phyloP scores from a whole-genome alignment of 2,113 vertebrate genomes.

The Oxygymnocypris stewartii region DNA sequence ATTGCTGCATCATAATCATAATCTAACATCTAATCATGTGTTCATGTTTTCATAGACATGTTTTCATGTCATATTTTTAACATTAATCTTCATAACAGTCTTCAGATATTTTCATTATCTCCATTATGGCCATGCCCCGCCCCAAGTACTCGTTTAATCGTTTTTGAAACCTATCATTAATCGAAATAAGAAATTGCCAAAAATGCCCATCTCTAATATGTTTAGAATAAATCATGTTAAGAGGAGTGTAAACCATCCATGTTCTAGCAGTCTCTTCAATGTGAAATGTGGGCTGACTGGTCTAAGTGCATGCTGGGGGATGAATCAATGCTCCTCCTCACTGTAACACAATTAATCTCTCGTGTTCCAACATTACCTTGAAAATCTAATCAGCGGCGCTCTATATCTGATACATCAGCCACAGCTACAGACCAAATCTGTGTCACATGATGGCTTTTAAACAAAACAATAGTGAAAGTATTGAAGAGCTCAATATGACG shows the following conservation, averaged over 20 bases:
- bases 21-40: too few species aligned
- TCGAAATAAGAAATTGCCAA: too few species aligned
- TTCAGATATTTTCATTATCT: too few species aligned
- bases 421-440: slow-evolving; percentile 43
- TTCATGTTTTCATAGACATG: too few species aligned
- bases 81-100: too few species aligned
- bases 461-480: slow-evolving; percentile 45
- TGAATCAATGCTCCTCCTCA: slow-evolving; percentile 61
- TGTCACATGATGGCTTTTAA: slow-evolving; percentile 51
- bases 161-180: too few species aligned
- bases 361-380: slow-evolving; percentile 50
- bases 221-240: neutral
- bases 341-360: slow-evolving; percentile 59
- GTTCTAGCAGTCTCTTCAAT: slow-evolving; percentile 49
- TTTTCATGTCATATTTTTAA: too few species aligned
- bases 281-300: slow-evolving; percentile 59
- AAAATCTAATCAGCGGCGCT: slow-evolving; percentile 60
- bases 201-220: too few species aligned
- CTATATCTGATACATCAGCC: slow-evolving; percentile 47
- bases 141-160: too few species aligned
- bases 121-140: too few species aligned
- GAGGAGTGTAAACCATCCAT: slow-evolving; percentile 31
- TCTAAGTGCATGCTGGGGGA: slow-evolving; percentile 63
- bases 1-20: too few species aligned
- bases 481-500: slow-evolving; percentile 50